Conservation (phyloP, 2,888 invertebrate species). For the Torymus tubicola region DNA sequence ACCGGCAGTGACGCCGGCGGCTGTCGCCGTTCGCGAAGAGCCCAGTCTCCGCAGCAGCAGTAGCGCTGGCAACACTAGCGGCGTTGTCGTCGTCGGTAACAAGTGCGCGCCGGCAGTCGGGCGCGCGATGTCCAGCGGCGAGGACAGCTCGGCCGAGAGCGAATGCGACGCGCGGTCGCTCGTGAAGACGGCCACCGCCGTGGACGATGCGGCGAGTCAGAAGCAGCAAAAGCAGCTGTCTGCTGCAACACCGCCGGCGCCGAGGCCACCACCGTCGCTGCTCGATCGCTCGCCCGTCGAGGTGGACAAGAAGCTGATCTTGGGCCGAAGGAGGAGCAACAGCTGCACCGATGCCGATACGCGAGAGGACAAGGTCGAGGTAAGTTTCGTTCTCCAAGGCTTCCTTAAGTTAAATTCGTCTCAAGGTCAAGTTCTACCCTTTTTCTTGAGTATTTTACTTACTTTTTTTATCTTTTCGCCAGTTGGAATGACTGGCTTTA, state of each 20-base stretch:
- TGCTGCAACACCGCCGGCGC: no score
- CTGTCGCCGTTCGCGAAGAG: constrained; percentile 29
- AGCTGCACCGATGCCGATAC: constrained; percentile 11
- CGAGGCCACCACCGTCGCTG: no score
- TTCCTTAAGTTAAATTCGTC: no score
- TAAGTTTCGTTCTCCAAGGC: constrained; percentile 23
- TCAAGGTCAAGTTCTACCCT: no score
- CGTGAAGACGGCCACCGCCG: not conserved
- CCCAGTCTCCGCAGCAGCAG: constrained; percentile 22
- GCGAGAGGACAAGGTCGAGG: constrained; percentile 39
- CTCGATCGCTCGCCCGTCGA: not conserved
- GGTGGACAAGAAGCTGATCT: constrained; percentile 2
- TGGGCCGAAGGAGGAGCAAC: constrained; percentile 23
- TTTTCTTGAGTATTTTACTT: no score
- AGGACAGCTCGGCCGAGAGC: constrained; percentile 68
- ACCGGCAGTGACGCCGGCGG: constrained; percentile 48
- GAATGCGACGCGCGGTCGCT: constrained; percentile 57
- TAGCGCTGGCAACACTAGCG: constrained; percentile 34
- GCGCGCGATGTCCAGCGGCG: constrained; percentile 72
- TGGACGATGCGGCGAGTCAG: not conserved
- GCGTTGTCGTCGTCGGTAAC: not conserved
- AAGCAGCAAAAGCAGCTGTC: not conserved
- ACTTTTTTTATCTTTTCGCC: no score
- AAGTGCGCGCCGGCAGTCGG: constrained; percentile 64
- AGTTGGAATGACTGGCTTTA: no score